These are phyloP conservation scores for Drosophila teissieri DNA, from an alignment of 1,140 invertebrate genomes.

Conservation along the genomic window DNA sequence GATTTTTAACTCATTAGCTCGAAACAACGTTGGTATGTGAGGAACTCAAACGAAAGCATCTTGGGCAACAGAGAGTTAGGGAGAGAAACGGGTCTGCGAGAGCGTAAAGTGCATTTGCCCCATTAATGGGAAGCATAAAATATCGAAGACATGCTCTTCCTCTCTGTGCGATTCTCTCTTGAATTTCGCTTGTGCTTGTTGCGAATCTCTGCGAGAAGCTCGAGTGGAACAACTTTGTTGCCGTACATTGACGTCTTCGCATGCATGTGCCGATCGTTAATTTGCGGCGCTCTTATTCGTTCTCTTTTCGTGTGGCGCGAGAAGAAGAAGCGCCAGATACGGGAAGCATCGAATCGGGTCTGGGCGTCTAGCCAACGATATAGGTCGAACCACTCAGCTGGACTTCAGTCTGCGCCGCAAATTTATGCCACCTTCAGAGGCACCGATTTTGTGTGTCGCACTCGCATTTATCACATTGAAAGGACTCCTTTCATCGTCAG, in stretches of 20 bases:
- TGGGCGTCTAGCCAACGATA: conserved; percentile 37
- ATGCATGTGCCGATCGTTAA: conserved; percentile 23
- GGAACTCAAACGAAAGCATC: conserved; percentile 29
- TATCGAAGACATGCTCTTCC: conserved; percentile 13
- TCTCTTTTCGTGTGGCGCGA: neutral
- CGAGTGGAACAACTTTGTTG: conserved; percentile 71
- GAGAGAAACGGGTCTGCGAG: conserved; percentile 25
- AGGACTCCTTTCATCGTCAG: conserved; percentile 31
- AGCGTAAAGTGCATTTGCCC: conserved; percentile 38
- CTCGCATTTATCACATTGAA: conserved; percentile 59
- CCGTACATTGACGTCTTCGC: conserved; percentile 70
- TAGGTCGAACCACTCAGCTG: conserved; percentile 49
- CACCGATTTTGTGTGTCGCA: conserved; percentile 17
- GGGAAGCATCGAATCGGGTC: conserved; percentile 30
- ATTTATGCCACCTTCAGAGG: conserved; percentile 24
- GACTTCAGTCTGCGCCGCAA: conserved; percentile 1
- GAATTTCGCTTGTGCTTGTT: conserved; percentile 12
- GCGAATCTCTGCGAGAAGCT: conserved; percentile 20
- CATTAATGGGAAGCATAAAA: conserved; percentile 10
- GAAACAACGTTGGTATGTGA: neutral
- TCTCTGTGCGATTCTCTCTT: conserved; percentile 1
- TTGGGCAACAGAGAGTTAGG: conserved; percentile 19
- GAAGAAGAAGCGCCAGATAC: conserved; percentile 17
- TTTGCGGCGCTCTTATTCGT: neutral
- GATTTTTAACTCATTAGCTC: conserved; percentile 15